A percentile compares a stretch with the other conserved stretches of the same genome.
Evolutionary conservation across 2,888 invertebrate genomes (phyloP).

Genomic region (Apeira syringaria): DNA sequence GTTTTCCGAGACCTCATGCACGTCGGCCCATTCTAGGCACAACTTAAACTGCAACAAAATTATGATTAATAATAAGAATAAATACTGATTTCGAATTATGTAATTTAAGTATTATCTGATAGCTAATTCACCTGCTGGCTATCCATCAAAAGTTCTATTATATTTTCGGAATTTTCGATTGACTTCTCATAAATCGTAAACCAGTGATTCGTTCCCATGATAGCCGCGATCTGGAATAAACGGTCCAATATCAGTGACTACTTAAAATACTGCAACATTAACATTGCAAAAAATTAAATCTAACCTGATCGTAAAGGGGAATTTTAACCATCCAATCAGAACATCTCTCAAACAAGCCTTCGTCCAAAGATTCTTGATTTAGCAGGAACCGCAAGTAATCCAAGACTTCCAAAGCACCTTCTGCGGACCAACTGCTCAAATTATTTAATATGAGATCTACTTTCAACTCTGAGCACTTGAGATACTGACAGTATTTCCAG

Average conservation of each 20-base stretch:
- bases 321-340: conserved; percentile 85
- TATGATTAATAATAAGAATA: too few species aligned
- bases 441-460: conserved; percentile 79
- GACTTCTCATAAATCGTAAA: conserved; percentile 82
- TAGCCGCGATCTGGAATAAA: conserved; percentile 76
- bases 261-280: not conserved
- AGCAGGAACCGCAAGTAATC: conserved; percentile 73
- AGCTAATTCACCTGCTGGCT: conserved; percentile 77
- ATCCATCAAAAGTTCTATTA: conserved; percentile 81
- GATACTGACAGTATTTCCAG: conserved; percentile 78
- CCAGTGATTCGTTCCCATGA: conserved; percentile 84
- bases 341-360: conserved; percentile 70
- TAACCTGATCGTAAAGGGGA: conserved; percentile 85
- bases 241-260: not conserved
- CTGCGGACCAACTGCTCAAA: conserved; percentile 80
- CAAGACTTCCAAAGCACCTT: conserved; percentile 79
- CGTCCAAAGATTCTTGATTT: conserved; percentile 64
- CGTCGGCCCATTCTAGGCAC: conserved; percentile 88
- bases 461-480: conserved; percentile 77
- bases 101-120: too few species aligned
- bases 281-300: too few species aligned
- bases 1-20: conserved; percentile 83
- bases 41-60: conserved; percentile 81
- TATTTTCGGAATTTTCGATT: conserved; percentile 75
- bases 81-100: too few species aligned